Base-by-base conservation (phyloP, 2,888 invertebrate species). In the Lasioglossum morio region DNA sequence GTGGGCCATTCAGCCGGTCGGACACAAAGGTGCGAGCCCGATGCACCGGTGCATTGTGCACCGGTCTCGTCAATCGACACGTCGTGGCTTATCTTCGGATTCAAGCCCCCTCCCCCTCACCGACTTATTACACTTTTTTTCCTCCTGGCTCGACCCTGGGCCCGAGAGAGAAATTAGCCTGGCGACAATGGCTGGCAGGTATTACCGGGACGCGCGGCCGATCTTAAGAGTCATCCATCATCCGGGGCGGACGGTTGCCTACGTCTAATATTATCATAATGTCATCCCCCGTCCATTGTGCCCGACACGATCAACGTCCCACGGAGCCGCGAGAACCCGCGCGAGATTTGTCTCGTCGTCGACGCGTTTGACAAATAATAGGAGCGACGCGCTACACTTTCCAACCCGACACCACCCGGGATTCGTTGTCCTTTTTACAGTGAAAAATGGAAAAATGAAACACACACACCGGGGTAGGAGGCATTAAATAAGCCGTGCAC, bases 261-360 rank as follows among this genome's bases (percentile, higher is more conserved):
- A 84, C 90, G 88, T 92, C 90, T 92, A 91, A 92, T 92, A 92
- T 92, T 92, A 91, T 92, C 89, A 91, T 91, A 92, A 92, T 91
- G 89, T 91, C 92, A 88, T 90, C 86, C 90, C 72, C 82, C 84
- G 89, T 82, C 86, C 81, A 87, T 90, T 90, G 88, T 90, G 87
- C 84, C 82, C 82, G 86, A 88, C 77, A 84, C 86, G 91, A 90
- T 91, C 89, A 86, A 87, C 82, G 89, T 78, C 76, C 75, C 81
- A 77, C 72, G 77, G 63, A 69, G 76, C 76, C 87, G 81, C 80
- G 82, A 76, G 82, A 78, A 40, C 69, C 40, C 73, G 77, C 81
- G 86, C 85, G 86, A 88, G 88, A 89, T 89, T 90, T 84, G 87
- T 83, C 82, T 75, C 78, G 76, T 81, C 88, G 90, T 79, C 82